These are phyloP conservation scores for Gasterosteus aculeatus DNA, from an alignment of 2,113 vertebrate genomes.

Conservation along the genomic window DNA sequence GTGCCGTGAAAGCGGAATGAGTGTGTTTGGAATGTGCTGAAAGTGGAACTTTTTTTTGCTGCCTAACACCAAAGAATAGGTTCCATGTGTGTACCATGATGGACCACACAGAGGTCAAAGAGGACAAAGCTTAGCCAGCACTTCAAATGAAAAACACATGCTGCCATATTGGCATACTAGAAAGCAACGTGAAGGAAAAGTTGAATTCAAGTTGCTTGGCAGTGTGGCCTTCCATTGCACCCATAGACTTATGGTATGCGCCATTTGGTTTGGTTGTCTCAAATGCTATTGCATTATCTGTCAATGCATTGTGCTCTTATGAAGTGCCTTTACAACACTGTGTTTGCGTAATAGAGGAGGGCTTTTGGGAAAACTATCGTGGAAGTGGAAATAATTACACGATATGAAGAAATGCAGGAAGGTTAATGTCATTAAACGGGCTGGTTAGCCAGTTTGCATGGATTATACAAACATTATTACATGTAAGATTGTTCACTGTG, in stretches of 20 bases:
- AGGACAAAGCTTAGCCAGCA: slow-evolving; percentile 38
- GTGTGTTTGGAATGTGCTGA: slow-evolving; percentile 16
- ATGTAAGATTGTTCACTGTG: background rate
- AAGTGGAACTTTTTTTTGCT: slow-evolving; percentile 36
- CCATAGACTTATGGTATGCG: background rate
- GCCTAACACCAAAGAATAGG: slow-evolving; percentile 58
- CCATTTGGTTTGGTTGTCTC: background rate
- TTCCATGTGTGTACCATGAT: slow-evolving; percentile 70
- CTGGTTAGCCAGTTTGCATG: background rate
- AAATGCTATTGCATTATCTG: background rate
- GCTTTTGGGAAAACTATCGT: slow-evolving; percentile 1
- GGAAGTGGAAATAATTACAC: slow-evolving; percentile 3
- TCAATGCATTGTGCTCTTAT: background rate
- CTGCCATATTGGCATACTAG: slow-evolving; percentile 8
- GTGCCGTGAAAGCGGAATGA: slow-evolving; percentile 3
- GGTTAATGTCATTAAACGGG: background rate
- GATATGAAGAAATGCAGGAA: slow-evolving; percentile 3
- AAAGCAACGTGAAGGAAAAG: slow-evolving; percentile 22
- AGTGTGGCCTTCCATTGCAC: background rate
- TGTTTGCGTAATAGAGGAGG: background rate
- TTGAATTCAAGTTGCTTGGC: background rate
- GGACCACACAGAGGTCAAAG: slow-evolving; percentile 52
- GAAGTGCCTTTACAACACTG: background rate
- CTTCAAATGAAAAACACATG: slow-evolving; percentile 78
- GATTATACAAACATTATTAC: background rate